Base-by-base conservation (phyloP, 64 coral and sea anemone genomes). In the Pocillopora verrucosa region DNA sequence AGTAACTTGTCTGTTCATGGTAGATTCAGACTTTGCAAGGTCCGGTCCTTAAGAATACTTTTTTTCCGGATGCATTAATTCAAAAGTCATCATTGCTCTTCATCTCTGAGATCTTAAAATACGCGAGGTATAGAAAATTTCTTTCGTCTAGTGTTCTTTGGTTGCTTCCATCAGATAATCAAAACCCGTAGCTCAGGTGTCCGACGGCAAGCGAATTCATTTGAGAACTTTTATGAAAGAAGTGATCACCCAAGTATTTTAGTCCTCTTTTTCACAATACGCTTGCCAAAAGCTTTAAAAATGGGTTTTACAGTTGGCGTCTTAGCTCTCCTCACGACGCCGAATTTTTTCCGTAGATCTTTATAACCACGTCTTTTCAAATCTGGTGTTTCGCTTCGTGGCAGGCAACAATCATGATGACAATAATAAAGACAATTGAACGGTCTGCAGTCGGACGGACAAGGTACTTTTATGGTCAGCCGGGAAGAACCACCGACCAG, bases 321-420 rank as follows among this genome's bases (percentile, higher is more conserved):
- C 26, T 78, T 76, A 35, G n/a, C 22, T 17, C 57, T 85, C 26
- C 20, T 70, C 17, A 85, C 45, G 0, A 10, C 60, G 51, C 13
- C 58, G 1, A 72, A 25, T 56, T 63, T 60, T 73, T 60, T 81
- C 78, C 26, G 34, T 81, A 25, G 45, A 26, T 58, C 70, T 81
- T 90, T 77, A 35, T n/a, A 69, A 25, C 25, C 64, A 72, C 30
- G 77, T 59, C 16, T 58, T 81, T 73, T 59, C 34, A 30, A 16
- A 19, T 16, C 22, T 11, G 22, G 4, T 70, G 36, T 11, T 25
- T 56, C 11, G 1, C 73, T 87, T 41, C 59, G 56, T 77, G 76
- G 89, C 36, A 97, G 74, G 69, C 95, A 97, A 22, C 95, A 97
- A 34, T 94, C 95, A 25, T 97, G 95, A 59, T 97, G 95, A 41